Evolutionary conservation across 2,888 invertebrate species (phyloP).

Genomic region (Drosophila ezoana): DNA sequence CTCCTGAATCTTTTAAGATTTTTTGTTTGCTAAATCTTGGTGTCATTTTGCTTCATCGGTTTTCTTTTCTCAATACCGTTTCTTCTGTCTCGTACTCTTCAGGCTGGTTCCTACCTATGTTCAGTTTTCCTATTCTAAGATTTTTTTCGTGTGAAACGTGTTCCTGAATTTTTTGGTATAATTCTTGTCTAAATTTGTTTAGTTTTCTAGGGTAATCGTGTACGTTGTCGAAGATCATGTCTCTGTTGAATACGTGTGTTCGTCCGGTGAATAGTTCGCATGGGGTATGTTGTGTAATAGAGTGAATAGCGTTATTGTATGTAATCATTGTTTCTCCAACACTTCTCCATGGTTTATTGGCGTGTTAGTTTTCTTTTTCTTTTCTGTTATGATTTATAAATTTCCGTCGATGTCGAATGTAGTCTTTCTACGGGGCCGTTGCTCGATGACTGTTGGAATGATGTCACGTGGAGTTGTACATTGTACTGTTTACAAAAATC

Average conservation of each 20-base stretch:
- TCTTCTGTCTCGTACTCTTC: too few relatives aligned
- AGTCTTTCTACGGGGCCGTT: conserved; percentile 4
- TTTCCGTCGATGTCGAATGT: too few relatives aligned
- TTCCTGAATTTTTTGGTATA: not conserved
- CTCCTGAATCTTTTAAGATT: too few relatives aligned
- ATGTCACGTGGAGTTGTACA: not conserved
- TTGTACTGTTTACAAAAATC: not conserved
- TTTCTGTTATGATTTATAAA: too few relatives aligned
- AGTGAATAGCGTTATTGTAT: conserved; percentile 1
- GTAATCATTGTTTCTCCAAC: not conserved
- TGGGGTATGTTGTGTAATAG: not conserved
- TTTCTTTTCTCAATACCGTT: too few relatives aligned
- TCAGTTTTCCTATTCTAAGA: not conserved
- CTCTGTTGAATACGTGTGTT: not conserved
- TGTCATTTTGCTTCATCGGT: too few relatives aligned
- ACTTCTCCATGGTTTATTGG: not conserved
- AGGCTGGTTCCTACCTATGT: not conserved
- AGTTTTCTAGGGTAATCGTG: too few relatives aligned
- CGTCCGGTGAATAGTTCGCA: not conserved
- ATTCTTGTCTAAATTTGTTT: not conserved
- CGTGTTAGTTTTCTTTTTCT: not conserved
- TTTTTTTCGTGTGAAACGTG: not conserved
- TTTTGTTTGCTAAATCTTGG: too few relatives aligned
- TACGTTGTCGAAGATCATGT: not conserved
- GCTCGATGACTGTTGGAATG: conserved; percentile 10